Percentiles rank a stretch among this genome's conserved stretches.
These are phyloP conservation scores for Heliconius eleuchia DNA, from an alignment of 1,140 invertebrate species.

Conservation along the genomic window DNA sequence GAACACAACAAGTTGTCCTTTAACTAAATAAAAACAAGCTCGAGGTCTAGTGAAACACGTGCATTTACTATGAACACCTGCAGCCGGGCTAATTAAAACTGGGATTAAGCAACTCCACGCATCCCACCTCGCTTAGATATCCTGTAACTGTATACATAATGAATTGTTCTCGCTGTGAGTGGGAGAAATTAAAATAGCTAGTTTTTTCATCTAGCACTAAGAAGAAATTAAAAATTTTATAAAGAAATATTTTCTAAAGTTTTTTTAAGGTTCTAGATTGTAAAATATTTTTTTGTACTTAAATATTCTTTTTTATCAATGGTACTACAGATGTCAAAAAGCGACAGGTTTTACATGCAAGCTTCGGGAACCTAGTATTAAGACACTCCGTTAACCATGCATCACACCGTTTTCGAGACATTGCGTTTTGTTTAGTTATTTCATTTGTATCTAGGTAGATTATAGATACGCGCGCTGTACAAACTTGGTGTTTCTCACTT, in stretches of 20 bases:
- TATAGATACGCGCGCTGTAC: no score
- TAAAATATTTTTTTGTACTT: no score
- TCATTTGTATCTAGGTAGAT: no score
- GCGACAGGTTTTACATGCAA: no score
- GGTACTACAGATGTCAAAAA: no score
- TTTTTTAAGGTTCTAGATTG: not conserved
- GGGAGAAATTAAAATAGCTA: not conserved
- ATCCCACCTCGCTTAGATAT: not conserved
- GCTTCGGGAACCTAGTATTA: not conserved
- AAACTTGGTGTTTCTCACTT: no score
- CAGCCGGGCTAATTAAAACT: conserved; percentile 5
- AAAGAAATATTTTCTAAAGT: not conserved
- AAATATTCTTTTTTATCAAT: no score
- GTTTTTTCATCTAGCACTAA: not conserved
- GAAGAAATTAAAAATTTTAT: not conserved
- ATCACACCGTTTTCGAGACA: not conserved
- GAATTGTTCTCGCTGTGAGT: conserved; percentile 1
- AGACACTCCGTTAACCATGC: not conserved
- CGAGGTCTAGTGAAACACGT: not conserved
- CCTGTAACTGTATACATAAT: conserved; percentile 7
- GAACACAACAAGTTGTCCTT: no score
- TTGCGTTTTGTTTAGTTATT: not conserved
- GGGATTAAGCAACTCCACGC: conserved; percentile 6
- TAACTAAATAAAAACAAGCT: no score
- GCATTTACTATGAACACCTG: conserved; percentile 13